phyloP scores from a whole-genome alignment of 2,113 vertebrate genomes.

The Oxygymnocypris stewartii region DNA sequence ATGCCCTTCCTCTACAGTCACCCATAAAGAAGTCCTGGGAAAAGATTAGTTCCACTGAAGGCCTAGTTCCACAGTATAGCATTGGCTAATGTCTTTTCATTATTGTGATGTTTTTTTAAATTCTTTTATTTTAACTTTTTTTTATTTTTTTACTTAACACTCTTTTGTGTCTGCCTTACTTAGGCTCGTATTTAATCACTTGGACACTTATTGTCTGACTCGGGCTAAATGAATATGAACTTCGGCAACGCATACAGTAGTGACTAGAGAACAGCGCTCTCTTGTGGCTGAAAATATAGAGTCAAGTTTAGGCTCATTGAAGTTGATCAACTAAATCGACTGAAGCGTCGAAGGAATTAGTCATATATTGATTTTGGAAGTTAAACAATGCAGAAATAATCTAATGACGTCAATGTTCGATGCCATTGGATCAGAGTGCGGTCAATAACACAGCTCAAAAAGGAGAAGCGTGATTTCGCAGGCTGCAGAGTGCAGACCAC shows the following conservation, averaged over 20 bases:
- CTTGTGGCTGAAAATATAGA: not conserved
- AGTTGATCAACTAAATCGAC: not conserved
- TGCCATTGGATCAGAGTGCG: too few relatives aligned
- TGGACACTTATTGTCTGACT: not conserved
- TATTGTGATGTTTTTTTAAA: too few relatives aligned
- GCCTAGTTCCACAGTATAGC: not conserved
- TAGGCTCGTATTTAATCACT: not conserved
- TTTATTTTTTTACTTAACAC: too few relatives aligned
- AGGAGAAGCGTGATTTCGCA: too few relatives aligned
- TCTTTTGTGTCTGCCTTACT: not conserved
- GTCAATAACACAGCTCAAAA: too few relatives aligned
- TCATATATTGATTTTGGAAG: not conserved
- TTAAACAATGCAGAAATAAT: not conserved
- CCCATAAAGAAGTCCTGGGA: not conserved
- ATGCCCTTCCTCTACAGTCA: not conserved
- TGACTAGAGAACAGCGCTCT: conserved; percentile 2
- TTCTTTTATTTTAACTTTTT: not conserved
- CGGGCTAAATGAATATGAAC: not conserved
- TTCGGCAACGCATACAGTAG: not conserved
- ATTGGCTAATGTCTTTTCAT: not conserved
- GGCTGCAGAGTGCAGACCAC: too few relatives aligned
- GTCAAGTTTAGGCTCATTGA: not conserved
- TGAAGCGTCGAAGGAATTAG: not conserved
- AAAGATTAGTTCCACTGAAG: not conserved
- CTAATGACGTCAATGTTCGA: too few relatives aligned